phyloP scores from a whole-genome alignment of 2,113 vertebrate genomes.

The Ochotona princeps region DNA sequence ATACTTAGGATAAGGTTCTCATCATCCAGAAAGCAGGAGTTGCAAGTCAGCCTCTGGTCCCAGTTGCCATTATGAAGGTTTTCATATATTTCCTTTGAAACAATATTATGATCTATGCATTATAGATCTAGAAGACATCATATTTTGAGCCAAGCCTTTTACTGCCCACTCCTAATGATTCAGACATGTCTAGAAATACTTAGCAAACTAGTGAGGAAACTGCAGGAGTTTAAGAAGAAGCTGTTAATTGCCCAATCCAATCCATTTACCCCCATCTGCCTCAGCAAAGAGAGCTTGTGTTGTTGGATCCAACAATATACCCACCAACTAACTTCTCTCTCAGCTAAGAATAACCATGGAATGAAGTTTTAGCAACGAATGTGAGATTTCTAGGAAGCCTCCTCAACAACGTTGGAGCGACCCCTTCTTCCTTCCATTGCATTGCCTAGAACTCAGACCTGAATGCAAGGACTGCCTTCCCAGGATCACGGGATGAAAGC shows the following conservation, averaged over 20 bases:
- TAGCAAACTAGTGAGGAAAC: neutral
- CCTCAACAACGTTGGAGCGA: neutral
- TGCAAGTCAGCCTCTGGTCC: neutral
- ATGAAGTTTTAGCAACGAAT: neutral
- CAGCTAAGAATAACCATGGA: neutral
- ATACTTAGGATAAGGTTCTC: neutral
- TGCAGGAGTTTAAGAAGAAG: conserved; percentile 6
- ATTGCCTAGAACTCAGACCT: neutral
- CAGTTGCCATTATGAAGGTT: neutral
- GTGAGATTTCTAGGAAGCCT: neutral
- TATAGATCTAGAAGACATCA: neutral
- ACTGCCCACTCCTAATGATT: neutral
- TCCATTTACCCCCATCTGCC: neutral
- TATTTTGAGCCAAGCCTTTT: neutral
- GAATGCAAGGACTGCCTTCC: neutral
- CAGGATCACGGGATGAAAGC: neutral
- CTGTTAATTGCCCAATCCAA: neutral
- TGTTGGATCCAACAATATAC: neutral
- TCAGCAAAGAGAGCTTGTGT: neutral
- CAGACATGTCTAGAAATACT: neutral
- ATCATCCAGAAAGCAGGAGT: neutral
- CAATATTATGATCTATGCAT: neutral
- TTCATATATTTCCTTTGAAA: neutral
- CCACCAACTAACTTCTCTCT: neutral
- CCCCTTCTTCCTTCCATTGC: neutral